These are phyloP conservation scores for Anniella stebbinsi DNA, from an alignment of 2,797 vertebrate species.

Conservation along the genomic window DNA sequence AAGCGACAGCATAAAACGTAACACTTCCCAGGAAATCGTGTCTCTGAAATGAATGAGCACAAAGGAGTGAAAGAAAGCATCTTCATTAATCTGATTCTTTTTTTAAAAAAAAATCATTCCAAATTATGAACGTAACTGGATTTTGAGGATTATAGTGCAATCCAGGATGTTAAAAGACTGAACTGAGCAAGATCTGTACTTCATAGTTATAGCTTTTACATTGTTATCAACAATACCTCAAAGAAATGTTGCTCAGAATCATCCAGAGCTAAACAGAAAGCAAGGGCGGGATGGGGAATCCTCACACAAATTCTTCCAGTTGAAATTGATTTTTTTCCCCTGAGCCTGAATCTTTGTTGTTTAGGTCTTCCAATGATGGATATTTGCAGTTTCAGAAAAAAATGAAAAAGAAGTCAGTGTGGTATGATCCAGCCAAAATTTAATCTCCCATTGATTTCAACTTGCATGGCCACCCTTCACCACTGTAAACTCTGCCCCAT, in stretches of 20 bases:
- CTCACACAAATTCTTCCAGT: neutral
- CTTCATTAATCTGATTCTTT: neutral
- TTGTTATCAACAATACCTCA: neutral
- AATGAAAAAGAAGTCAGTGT: no score
- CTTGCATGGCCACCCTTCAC: no score
- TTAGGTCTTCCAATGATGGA: no score
- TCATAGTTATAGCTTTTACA: neutral
- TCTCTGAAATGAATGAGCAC: neutral
- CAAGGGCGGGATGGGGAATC: no score
- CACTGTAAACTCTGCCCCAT: no score
- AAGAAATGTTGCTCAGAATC: neutral
- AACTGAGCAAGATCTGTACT: neutral
- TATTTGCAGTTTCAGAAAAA: no score
- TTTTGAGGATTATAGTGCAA: neutral
- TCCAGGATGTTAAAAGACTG: neutral
- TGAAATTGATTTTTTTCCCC: neutral
- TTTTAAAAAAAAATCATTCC: neutral
- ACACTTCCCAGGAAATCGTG: no score
- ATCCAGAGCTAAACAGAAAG: neutral
- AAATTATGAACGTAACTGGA: neutral
- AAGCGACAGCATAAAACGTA: neutral
- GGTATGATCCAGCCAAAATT: no score
- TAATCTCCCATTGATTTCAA: no score
- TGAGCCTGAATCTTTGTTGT: neutral
- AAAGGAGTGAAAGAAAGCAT: no score